These are phyloP conservation scores for Drosophila trapezifrons DNA, from an alignment of 1,140 invertebrate genomes.

Conservation along the genomic window DNA sequence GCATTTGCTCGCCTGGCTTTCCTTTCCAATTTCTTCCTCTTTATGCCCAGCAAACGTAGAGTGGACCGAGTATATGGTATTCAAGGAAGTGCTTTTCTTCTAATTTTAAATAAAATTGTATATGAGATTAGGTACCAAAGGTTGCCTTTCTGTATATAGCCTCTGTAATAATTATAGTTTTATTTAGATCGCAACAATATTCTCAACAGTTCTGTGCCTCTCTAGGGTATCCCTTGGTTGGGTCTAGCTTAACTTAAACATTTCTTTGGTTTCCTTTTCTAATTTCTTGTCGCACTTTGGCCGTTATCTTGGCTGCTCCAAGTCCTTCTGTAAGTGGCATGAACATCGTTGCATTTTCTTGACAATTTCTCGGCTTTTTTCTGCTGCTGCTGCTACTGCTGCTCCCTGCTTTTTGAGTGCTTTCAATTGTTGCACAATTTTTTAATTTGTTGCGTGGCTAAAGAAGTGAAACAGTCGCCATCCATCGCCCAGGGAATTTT, in stretches of 20 bases:
- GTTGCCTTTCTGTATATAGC: too few relatives aligned
- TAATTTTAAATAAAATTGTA: not conserved
- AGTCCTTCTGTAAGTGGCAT: constrained; percentile 45
- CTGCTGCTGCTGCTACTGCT: constrained; percentile 8
- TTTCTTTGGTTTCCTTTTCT: constrained; percentile 42
- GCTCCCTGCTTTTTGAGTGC: constrained; percentile 55
- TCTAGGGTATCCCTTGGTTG: constrained; percentile 5
- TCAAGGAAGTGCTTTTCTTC: not conserved
- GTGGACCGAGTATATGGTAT: constrained; percentile 9
- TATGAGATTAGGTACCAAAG: too few relatives aligned
- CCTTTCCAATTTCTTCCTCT: constrained; percentile 34
- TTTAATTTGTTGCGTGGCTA: constrained; percentile 74
- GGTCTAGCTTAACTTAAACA: not conserved
- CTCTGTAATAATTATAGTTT: too few relatives aligned
- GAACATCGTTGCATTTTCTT: constrained; percentile 66
- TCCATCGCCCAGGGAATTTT: constrained; percentile 51
- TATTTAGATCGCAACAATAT: too few relatives aligned
- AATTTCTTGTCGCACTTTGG: constrained; percentile 59
- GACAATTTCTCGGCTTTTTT: constrained; percentile 63
- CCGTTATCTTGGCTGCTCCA: constrained; percentile 38
- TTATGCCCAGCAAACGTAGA: constrained; percentile 2
- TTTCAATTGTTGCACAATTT: constrained; percentile 82
- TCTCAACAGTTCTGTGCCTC: too few relatives aligned
- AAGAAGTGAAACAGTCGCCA: constrained; percentile 48
- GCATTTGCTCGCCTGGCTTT: constrained; percentile 62